These are phyloP conservation scores for Clinocottus analis DNA, from an alignment of 2,113 vertebrate species.

Conservation along the genomic window DNA sequence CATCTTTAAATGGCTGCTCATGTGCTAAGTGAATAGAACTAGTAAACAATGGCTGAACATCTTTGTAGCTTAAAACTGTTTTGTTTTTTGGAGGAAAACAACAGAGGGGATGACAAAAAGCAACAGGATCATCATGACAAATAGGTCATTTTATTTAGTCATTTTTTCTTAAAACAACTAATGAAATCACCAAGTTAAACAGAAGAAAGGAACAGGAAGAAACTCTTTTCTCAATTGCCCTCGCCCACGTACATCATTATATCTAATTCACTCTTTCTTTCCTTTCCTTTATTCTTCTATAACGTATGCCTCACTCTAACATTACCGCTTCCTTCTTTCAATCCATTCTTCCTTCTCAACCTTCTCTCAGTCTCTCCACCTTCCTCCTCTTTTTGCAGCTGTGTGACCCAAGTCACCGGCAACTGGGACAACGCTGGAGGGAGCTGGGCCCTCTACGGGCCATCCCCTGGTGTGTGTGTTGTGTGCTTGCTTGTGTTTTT, in stretches of 20 bases:
- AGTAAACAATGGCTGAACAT: neutral
- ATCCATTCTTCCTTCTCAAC: neutral
- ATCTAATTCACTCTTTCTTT: neutral
- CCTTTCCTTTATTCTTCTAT: neutral
- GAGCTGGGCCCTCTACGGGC: conserved; percentile 38
- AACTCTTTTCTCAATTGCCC: neutral
- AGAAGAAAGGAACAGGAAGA: neutral
- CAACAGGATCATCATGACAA: neutral
- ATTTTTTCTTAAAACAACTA: neutral
- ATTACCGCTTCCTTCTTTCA: neutral
- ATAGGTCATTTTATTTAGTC: neutral
- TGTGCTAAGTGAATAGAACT: conserved; percentile 6
- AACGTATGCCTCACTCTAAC: neutral
- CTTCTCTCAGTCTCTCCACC: neutral
- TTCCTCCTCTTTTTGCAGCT: conserved; percentile 54
- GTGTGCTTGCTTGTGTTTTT: conserved; percentile 59
- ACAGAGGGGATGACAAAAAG: neutral
- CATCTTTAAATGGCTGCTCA: neutral
- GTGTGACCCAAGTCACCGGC: conserved; percentile 72
- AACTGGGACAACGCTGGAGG: conserved; percentile 71
- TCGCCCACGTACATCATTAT: neutral
- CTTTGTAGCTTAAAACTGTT: too few species aligned
- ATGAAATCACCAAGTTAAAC: neutral
- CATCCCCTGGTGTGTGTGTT: conserved; percentile 39
- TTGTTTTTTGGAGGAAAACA: neutral